Evolutionary conservation across 2,888 invertebrate genomes (phyloP).

Genomic region (Chesias legatella): DNA sequence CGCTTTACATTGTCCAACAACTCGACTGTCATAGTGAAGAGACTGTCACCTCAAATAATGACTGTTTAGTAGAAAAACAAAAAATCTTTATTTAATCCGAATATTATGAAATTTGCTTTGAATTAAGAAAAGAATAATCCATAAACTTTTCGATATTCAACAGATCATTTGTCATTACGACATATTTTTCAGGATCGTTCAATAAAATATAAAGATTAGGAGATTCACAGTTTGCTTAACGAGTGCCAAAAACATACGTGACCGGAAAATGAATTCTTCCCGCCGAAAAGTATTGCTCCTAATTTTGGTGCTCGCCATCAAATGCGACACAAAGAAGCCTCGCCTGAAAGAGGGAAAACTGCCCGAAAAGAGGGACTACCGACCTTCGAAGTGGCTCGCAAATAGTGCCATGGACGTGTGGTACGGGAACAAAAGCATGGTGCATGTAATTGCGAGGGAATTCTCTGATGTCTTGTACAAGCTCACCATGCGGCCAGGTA

Average conservation of each 20-base stretch:
- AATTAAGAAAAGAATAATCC: no score
- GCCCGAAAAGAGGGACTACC: constrained; percentile 38
- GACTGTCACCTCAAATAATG: no score
- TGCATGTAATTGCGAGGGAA: constrained; percentile 53
- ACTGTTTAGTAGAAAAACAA: no score
- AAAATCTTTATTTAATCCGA: no score
- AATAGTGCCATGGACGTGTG: constrained; percentile 60
- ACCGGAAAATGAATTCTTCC: background rate
- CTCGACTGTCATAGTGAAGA: no score
- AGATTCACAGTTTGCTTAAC: background rate
- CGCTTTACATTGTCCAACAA: no score
- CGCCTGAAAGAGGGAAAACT: constrained; percentile 22
- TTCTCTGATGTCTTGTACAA: constrained; percentile 46
- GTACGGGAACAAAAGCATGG: constrained; percentile 56
- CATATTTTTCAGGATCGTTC: no score
- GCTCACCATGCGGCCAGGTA: constrained; percentile 48
- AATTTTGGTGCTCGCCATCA: constrained; percentile 14
- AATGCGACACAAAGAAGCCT: constrained; percentile 31
- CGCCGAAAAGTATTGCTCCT: background rate
- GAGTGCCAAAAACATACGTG: background rate
- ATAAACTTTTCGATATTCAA: no score
- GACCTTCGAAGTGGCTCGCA: constrained; percentile 53
- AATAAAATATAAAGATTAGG: no score
- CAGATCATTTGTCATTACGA: no score
- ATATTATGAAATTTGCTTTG: no score